Evolutionary conservation across 2,888 invertebrate species (phyloP).

Genomic region (Cerastoderma edule): DNA sequence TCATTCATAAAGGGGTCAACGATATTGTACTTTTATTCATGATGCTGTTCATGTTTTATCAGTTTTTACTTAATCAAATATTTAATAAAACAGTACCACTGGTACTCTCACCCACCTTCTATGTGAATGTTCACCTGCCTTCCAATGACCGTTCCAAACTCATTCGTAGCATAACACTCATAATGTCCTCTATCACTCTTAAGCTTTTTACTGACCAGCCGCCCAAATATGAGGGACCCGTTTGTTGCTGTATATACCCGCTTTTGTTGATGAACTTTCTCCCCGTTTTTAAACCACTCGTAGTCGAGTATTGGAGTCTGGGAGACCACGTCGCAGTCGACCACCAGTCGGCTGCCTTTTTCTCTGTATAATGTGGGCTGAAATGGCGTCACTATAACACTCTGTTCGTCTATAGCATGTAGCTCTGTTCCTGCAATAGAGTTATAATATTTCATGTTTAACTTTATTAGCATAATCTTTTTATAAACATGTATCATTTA

Average conservation of each 20-base stretch:
- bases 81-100: too few relatives aligned
- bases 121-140: conserved; percentile 61
- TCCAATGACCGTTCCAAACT: conserved; percentile 64
- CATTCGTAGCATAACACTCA: conserved; percentile 64
- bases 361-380: conserved; percentile 24
- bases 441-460: too few relatives aligned
- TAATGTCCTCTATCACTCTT: conserved; percentile 68
- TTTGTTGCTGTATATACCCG: conserved; percentile 48
- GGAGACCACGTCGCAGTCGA: conserved; percentile 43
- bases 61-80: too few relatives aligned
- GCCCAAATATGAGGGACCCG: conserved; percentile 52
- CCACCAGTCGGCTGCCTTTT: conserved; percentile 32
- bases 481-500: too few relatives aligned
- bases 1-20: too few relatives aligned
- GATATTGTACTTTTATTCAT: too few relatives aligned
- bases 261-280: conserved; percentile 25
- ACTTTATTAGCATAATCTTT: too few relatives aligned
- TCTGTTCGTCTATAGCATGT: neutral
- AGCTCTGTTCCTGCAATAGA: conserved; percentile 4
- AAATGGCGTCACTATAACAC: conserved; percentile 19
- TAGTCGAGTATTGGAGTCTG: conserved; percentile 9
- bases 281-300: conserved; percentile 46
- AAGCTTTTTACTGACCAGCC: conserved; percentile 37
- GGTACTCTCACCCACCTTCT: conserved; percentile 71
- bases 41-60: too few relatives aligned